Evolutionary conservation across 1,140 invertebrate species (phyloP).

Genomic region (Drosophila kepulauana): DNA sequence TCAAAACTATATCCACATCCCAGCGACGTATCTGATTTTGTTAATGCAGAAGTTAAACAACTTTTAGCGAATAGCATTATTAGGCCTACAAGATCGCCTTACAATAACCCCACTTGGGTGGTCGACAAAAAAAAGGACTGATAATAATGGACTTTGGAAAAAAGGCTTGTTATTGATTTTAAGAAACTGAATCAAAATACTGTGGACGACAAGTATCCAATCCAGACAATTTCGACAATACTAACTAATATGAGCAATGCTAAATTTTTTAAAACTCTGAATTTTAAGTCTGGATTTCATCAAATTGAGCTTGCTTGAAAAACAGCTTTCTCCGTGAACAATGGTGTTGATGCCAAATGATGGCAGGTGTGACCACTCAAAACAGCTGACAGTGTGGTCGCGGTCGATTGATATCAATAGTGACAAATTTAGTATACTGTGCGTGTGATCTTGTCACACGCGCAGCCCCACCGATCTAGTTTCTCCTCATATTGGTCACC

Average conservation of each 20-base stretch:
- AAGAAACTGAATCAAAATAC: conserved; percentile 67
- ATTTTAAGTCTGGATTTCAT: conserved; percentile 67
- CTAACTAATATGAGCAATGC: conserved; percentile 83
- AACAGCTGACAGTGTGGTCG: too few relatives aligned
- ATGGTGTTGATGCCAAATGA: too few relatives aligned
- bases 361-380: too few relatives aligned
- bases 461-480: too few relatives aligned
- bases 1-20: conserved; percentile 14
- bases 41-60: conserved; percentile 37
- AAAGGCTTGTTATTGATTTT: conserved; percentile 78
- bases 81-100: neutral
- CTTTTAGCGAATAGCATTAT: neutral
- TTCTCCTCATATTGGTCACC: too few relatives aligned
- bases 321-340: conserved; percentile 7
- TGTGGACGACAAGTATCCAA: conserved; percentile 12
- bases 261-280: conserved; percentile 85
- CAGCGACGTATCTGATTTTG: conserved; percentile 1
- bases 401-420: too few relatives aligned
- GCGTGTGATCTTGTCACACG: too few relatives aligned
- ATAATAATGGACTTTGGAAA: conserved; percentile 33
- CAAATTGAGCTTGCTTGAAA: conserved; percentile 2
- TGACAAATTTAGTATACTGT: too few relatives aligned
- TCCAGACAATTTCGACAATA: conserved; percentile 8
- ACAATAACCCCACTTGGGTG: neutral
- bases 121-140: conserved; percentile 1